Conservation (phyloP, 2,113 vertebrate genomes). For the Gila orcuttii region DNA sequence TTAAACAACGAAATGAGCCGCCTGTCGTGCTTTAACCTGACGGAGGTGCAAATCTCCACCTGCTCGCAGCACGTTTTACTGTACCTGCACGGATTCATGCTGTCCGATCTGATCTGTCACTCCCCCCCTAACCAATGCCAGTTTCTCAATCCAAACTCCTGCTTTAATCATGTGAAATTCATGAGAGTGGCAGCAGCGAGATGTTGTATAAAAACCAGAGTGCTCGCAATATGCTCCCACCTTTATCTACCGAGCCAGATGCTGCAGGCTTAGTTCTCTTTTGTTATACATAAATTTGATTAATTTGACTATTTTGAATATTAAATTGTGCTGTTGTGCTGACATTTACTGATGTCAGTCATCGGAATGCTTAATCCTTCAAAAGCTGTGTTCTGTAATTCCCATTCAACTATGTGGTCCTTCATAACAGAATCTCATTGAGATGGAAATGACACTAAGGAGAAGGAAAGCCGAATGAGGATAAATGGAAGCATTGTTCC, state of each 20-base stretch:
- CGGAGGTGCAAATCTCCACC: conserved; percentile 53
- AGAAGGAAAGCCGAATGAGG: conserved; percentile 23
- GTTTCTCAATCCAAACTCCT: conserved; percentile 14
- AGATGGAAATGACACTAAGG: conserved; percentile 46
- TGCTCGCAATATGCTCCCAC: conserved; percentile 5
- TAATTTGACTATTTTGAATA: conserved; percentile 53
- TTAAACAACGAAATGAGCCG: conserved; percentile 52
- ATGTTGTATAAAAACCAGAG: conserved; percentile 44
- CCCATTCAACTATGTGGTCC: conserved; percentile 18
- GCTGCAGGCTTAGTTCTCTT: conserved; percentile 41
- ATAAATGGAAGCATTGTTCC: conserved; percentile 34
- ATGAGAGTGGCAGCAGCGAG: conserved; percentile 51
- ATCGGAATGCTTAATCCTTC: conserved; percentile 42
- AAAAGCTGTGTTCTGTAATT: conserved; percentile 47
- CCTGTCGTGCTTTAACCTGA: conserved; percentile 44
- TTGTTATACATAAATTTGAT: conserved; percentile 54
- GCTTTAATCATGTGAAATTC: conserved; percentile 57
- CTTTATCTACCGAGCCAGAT: conserved; percentile 61
- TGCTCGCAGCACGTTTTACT: conserved; percentile 35
- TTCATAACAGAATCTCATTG: conserved; percentile 32
- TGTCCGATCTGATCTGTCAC: conserved; percentile 51
- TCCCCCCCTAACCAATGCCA: neutral
- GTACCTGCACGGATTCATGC: conserved; percentile 36
- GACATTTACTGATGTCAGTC: conserved; percentile 53
- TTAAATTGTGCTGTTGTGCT: conserved; percentile 48